Evolutionary conservation across 2,888 invertebrate genomes (phyloP).

Genomic region (Diaperis boleti): DNA sequence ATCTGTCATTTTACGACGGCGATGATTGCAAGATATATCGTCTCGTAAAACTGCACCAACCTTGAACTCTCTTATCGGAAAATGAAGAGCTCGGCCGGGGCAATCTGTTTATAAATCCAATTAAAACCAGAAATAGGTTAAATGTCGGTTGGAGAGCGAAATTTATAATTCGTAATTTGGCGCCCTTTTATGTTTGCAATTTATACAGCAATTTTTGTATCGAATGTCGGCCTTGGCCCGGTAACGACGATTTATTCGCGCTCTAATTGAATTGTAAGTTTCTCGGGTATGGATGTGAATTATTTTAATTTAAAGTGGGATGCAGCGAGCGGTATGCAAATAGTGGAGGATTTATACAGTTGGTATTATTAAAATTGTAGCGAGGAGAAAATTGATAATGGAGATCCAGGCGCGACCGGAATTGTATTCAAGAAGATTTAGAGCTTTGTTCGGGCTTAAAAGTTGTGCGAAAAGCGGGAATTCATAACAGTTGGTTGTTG

Average conservation of each 20-base stretch:
- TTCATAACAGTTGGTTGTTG: too few relatives aligned
- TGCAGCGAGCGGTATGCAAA: constrained; percentile 2
- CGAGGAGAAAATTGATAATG: not conserved
- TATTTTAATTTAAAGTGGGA: constrained; percentile 12
- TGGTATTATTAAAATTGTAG: not conserved
- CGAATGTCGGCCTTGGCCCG: constrained; percentile 13
- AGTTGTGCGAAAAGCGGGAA: too few relatives aligned
- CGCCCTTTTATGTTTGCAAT: constrained; percentile 9
- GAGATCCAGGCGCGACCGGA: too few relatives aligned
- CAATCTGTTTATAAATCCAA: constrained; percentile 4
- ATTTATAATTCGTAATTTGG: constrained; percentile 8
- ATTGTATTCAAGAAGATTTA: too few relatives aligned
- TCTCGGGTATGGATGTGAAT: constrained; percentile 11
- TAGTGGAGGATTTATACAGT: not conserved
- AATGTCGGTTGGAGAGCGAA: constrained; percentile 6
- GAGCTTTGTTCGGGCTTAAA: too few relatives aligned
- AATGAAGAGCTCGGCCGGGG: constrained; percentile 2
- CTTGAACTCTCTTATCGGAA: constrained; percentile 23
- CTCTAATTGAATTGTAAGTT: constrained; percentile 22
- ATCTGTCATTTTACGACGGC: constrained; percentile 26
- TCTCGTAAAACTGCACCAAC: constrained; percentile 21
- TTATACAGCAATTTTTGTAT: constrained; percentile 12
- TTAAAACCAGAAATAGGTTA: constrained; percentile 9
- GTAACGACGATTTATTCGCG: constrained; percentile 6
- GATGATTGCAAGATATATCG: constrained; percentile 27